Percentiles rank a stretch among this genome's conserved stretches.
These are phyloP conservation scores for Hirtodrosophila histrioides DNA, from an alignment of 2,888 invertebrate species.

Conservation along the genomic window DNA sequence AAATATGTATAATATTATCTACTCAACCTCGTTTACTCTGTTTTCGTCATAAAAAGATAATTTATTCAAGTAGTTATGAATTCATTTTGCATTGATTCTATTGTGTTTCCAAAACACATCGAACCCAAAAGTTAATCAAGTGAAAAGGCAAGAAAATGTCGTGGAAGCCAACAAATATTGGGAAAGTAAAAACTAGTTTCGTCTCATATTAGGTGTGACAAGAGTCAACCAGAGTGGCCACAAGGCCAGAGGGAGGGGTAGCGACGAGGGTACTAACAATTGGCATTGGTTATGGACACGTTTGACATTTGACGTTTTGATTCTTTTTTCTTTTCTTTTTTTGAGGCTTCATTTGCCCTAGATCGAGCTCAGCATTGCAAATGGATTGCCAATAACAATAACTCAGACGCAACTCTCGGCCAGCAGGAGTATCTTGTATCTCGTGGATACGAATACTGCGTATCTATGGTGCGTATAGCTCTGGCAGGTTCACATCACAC, in stretches of 20 bases:
- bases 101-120: neutral
- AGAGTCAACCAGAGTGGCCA: constrained; percentile 5
- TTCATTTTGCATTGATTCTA: no score
- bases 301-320: constrained; percentile 52
- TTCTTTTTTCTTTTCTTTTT: constrained; percentile 12
- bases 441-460: constrained; percentile 5
- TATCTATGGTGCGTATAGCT: constrained; percentile 11
- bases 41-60: no score
- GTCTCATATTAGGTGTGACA: constrained; percentile 43
- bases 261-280: constrained; percentile 18
- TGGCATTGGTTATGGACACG: constrained; percentile 41
- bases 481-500: constrained; percentile 7
- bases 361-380: constrained; percentile 36
- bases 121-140: constrained; percentile 38
- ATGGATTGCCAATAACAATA: constrained; percentile 48
- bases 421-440: constrained; percentile 21
- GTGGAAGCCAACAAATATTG: constrained; percentile 21
- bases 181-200: constrained; percentile 51
- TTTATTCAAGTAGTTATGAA: no score
- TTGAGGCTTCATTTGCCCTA: constrained; percentile 22
- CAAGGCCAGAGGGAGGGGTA: neutral
- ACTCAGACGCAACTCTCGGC: constrained; percentile 21
- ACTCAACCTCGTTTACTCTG: no score
- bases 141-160: constrained; percentile 23
- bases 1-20: no score